A percentile compares a stretch with the other conserved stretches of the same genome.
phyloP scores from a whole-genome alignment of 2,797 vertebrate species.

The Lerista edwardsae region DNA sequence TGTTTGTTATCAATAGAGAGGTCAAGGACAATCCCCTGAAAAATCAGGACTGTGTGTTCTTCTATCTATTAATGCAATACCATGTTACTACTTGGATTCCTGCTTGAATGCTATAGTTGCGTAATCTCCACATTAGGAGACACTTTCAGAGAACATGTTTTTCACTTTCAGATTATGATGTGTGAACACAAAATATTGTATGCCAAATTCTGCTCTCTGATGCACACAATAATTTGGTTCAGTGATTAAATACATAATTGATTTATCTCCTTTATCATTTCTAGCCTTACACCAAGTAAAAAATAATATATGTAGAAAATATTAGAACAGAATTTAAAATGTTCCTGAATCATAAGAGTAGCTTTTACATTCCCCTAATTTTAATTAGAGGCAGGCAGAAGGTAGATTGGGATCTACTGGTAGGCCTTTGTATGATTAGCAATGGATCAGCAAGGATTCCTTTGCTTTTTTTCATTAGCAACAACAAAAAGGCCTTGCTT shows the following conservation, averaged over 20 bases:
- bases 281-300: background rate
- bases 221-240: background rate
- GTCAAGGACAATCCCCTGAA: background rate
- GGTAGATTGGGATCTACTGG: no score
- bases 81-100: background rate
- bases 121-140: background rate
- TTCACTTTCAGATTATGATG: background rate
- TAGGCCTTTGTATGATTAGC: no score
- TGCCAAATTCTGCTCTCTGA: slow-evolving; percentile 38
- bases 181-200: slow-evolving; percentile 14
- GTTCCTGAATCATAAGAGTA: slow-evolving; percentile 30
- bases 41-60: background rate
- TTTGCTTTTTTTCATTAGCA: no score
- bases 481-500: no score
- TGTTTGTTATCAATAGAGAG: background rate
- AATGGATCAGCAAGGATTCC: no score
- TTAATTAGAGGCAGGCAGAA: no score
- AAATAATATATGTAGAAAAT: background rate
- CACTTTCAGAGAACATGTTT: slow-evolving; percentile 14
- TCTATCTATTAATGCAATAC: background rate
- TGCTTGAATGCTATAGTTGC: background rate
- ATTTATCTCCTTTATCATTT: slow-evolving; percentile 13
- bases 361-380: background rate
- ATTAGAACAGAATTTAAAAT: background rate
- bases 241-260: slow-evolving; percentile 5